Evolutionary conservation across 2,113 vertebrate species (phyloP).

Genomic region (Holacanthus passer): DNA sequence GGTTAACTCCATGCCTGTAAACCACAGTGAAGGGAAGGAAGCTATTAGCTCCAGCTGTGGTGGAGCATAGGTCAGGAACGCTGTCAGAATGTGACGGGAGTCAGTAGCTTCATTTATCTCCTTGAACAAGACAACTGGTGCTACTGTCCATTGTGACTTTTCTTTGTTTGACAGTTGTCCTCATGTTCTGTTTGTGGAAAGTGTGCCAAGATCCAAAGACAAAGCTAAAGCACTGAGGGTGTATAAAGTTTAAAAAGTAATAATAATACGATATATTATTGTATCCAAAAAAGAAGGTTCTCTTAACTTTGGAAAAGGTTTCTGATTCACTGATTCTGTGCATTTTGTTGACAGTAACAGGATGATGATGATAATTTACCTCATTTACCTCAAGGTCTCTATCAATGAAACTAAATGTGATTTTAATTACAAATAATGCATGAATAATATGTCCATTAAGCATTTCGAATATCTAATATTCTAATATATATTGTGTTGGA

Average conservation of each 20-base stretch:
- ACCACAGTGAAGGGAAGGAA: constrained; percentile 39
- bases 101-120: neutral
- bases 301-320: neutral
- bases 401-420: too few species aligned
- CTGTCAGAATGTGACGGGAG: constrained; percentile 11
- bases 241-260: neutral
- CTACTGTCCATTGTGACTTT: neutral
- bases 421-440: too few species aligned
- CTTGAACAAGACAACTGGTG: neutral
- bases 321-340: neutral
- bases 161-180: neutral
- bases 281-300: too few species aligned
- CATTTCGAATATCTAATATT: too few species aligned
- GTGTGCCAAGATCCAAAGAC: neutral
- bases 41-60: constrained; percentile 47
- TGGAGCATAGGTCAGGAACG: constrained; percentile 18
- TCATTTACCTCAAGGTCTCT: too few species aligned
- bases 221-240: neutral
- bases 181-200: neutral
- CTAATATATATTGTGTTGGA: too few species aligned
- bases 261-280: too few species aligned
- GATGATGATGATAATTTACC: neutral
- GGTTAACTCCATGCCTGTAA: constrained; percentile 40
- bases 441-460: too few species aligned
- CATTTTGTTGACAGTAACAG: neutral